Conservation (phyloP, 2,888 invertebrate species). For the Thysanoteuthis rhombus region DNA sequence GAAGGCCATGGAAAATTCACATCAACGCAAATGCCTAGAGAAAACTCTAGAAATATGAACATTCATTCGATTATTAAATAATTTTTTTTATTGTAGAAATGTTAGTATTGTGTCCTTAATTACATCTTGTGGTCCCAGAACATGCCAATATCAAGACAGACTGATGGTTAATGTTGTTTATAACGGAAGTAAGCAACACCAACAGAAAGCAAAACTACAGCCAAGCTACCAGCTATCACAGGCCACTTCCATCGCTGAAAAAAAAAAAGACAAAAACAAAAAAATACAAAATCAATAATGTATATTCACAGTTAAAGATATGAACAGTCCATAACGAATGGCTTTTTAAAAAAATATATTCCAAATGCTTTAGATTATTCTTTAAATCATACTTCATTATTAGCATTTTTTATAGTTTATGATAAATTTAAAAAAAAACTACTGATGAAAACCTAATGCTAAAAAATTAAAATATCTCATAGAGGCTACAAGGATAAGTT, state of each 20-base stretch:
- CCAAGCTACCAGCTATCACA: conserved; percentile 44
- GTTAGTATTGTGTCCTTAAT: background rate
- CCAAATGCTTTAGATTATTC: no score
- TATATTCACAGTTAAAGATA: background rate
- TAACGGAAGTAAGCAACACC: conserved; percentile 36
- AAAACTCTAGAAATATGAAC: conserved; percentile 12
- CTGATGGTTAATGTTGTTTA: background rate
- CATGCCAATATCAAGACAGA: background rate
- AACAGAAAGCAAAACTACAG: conserved; percentile 48
- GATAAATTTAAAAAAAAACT: background rate
- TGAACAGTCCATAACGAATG: background rate
- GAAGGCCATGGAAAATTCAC: background rate
- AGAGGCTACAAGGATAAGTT: no score
- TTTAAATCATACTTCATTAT: background rate
- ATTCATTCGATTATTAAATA: background rate
- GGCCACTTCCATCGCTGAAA: conserved; percentile 50
- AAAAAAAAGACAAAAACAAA: conserved; percentile 34
- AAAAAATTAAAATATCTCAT: no score
- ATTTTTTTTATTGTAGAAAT: background rate
- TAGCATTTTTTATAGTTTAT: background rate
- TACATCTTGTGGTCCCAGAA: background rate
- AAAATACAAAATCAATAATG: background rate
- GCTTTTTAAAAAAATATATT: no score
- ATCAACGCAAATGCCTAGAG: background rate
- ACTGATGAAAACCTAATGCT: no score